Base-by-base conservation (phyloP, 2,797 vertebrate species). In the Gallinago solitaria region DNA sequence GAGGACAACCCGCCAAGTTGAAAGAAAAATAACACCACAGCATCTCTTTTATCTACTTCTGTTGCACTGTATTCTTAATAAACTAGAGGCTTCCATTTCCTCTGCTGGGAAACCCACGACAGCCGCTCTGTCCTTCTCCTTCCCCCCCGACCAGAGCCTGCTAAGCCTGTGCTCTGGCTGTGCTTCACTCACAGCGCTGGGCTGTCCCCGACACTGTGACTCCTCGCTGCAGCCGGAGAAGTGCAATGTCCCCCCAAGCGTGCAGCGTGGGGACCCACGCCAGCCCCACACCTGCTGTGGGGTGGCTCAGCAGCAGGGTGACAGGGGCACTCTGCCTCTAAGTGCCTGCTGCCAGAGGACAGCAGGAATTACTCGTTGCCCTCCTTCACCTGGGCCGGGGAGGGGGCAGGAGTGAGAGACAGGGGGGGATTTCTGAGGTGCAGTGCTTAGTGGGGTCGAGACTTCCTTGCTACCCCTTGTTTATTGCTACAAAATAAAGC, bases 151-250 rank as follows among this genome's bases (percentile, higher is more conserved):
- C 7, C 33, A 19, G 41, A 51, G 11, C 3, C 5, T 64, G 60
- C 61, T 23, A 50, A 89, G 33, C 23, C 69, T 32, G 33, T 53
- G 11, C 27, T 48, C 48, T 24, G 43, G 32, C 60, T 50, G 20
- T 6, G 27, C 37, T 61, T 20, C 24, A 37, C 60, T 9, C 2
- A 2, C 39, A n/a, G 4, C 0, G 2, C 60, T 37, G 57, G n/a
- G n/a, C 9, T 57, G 78, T 54, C 64, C 7, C 2, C 30, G 51
- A 17, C 1, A 69, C 89, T 37, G 80, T 54, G 56, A 43, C 32
- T 56, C 0, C 0, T 6, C 1, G 16, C 75, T 30, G 78, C 0
- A 2, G 47, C 50, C 8, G 1, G 20, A 78, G 73, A 24, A 82
- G 64, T 39, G 48, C 56, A 16, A 33, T 4, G 39, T 35, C 39